Conservation (phyloP, 2,797 vertebrate species). For the Ctenochaetus hawaiiensis region DNA sequence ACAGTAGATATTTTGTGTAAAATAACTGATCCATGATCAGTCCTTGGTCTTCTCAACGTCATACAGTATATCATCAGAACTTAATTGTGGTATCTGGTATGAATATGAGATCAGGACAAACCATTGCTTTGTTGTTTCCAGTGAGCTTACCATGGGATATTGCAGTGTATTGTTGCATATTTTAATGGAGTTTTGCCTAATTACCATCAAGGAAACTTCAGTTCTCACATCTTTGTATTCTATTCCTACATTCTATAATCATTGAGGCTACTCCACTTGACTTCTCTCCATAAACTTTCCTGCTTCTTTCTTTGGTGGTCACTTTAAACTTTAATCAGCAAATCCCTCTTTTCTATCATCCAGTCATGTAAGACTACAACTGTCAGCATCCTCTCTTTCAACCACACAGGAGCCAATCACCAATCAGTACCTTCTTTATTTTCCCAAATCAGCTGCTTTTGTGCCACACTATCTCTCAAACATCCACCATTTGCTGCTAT, state of each 20-base stretch:
- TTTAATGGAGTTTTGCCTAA: conserved; percentile 33
- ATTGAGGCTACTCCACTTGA: conserved; percentile 25
- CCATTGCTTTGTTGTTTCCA: conserved; percentile 64
- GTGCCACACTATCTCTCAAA: conserved; percentile 7
- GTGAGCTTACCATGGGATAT: conserved; percentile 40
- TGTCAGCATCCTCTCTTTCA: conserved; percentile 13
- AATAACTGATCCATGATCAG: conserved; percentile 15
- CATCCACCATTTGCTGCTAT: not conserved
- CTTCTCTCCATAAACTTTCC: conserved; percentile 15
- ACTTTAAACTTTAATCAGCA: conserved; percentile 15
- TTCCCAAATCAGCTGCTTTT: conserved; percentile 9
- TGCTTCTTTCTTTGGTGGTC: conserved; percentile 9
- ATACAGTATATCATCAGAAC: conserved; percentile 22
- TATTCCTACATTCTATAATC: conserved; percentile 31
- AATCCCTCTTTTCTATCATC: conserved; percentile 17
- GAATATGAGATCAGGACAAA: conserved; percentile 40
- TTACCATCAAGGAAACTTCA: conserved; percentile 40
- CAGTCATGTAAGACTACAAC: conserved; percentile 22
- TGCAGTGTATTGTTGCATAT: conserved; percentile 42
- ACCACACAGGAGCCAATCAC: conserved; percentile 23
- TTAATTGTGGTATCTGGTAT: conserved; percentile 18
- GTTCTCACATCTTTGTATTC: conserved; percentile 35
- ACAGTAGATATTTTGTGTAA: conserved; percentile 1
- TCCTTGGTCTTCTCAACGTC: not conserved
- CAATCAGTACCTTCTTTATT: conserved; percentile 22